Percentiles rank a stretch among this genome's conserved stretches.
phyloP scores from a whole-genome alignment of 2,888 invertebrate species.

The Kryphioiulus occultus region DNA sequence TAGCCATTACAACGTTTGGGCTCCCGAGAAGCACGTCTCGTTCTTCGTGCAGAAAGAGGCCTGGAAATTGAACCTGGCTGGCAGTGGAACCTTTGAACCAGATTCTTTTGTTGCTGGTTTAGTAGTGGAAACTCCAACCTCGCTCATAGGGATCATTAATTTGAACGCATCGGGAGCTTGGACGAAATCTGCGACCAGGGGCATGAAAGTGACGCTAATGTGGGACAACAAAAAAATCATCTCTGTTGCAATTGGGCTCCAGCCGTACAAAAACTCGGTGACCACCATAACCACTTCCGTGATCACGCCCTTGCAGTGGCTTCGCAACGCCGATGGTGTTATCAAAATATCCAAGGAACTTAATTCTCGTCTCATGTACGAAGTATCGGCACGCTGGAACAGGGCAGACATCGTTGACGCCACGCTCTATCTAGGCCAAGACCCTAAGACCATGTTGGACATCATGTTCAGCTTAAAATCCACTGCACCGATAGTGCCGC shows the following conservation, averaged over 20 bases:
- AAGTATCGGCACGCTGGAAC: slow-evolving; percentile 41
- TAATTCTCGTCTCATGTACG: slow-evolving; percentile 2
- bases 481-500: slow-evolving; percentile 1
- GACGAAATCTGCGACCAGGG: background rate
- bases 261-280: background rate
- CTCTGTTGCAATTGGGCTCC: slow-evolving; percentile 12
- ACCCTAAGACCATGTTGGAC: background rate
- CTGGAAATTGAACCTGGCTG: slow-evolving; percentile 44
- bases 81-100: slow-evolving; percentile 37
- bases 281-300: background rate
- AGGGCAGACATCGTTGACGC: slow-evolving; percentile 35
- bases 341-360: slow-evolving; percentile 28
- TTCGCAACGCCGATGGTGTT: slow-evolving; percentile 40
- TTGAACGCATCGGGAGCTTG: slow-evolving; percentile 40
- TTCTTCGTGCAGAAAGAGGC: slow-evolving; percentile 45
- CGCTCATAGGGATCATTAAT: background rate
- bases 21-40: background rate
- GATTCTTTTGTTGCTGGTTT: slow-evolving; percentile 37
- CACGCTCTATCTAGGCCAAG: background rate
- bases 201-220: background rate
- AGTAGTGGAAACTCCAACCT: slow-evolving; percentile 17
- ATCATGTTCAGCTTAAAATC: background rate
- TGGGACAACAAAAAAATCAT: slow-evolving; percentile 33
- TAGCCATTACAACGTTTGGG: slow-evolving; percentile 48
- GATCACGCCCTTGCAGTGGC: slow-evolving; percentile 40